Evolutionary conservation across 2,797 vertebrate species (phyloP).

Genomic region (Picus viridis): DNA sequence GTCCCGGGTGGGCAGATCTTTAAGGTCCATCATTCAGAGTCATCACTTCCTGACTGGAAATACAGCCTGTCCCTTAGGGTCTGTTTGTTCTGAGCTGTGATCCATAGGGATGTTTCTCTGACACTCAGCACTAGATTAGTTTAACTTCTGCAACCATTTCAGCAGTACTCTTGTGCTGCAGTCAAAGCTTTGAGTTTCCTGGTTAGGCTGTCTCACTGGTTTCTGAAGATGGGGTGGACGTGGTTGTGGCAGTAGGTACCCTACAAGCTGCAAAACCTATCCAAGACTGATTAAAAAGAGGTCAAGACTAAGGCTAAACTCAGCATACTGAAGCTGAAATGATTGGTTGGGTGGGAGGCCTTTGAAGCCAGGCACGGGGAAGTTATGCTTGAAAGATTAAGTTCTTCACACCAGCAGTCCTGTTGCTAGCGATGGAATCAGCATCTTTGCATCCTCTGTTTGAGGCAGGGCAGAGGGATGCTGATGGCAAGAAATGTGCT

Average conservation of each 20-base stretch:
- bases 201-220: neutral
- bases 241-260: neutral
- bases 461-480: neutral
- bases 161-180: neutral
- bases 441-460: neutral
- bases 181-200: neutral
- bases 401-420: neutral
- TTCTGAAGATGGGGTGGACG: neutral
- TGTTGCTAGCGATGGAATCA: neutral
- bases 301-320: neutral
- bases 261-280: neutral
- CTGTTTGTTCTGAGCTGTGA: rapidly evolving
- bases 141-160: neutral
- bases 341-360: neutral
- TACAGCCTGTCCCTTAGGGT: neutral
- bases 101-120: neutral
- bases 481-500: neutral
- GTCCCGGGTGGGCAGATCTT: neutral
- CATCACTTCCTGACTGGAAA: neutral
- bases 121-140: rapidly evolving
- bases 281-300: neutral
- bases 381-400: rapidly evolving
- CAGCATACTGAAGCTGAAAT: neutral
- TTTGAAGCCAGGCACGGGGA: neutral
- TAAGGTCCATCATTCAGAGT: neutral